Percentiles rank a stretch among this genome's conserved stretches.
Evolutionary conservation across 2,797 vertebrate genomes (phyloP).

Genomic region (Capromys pilorides): DNA sequence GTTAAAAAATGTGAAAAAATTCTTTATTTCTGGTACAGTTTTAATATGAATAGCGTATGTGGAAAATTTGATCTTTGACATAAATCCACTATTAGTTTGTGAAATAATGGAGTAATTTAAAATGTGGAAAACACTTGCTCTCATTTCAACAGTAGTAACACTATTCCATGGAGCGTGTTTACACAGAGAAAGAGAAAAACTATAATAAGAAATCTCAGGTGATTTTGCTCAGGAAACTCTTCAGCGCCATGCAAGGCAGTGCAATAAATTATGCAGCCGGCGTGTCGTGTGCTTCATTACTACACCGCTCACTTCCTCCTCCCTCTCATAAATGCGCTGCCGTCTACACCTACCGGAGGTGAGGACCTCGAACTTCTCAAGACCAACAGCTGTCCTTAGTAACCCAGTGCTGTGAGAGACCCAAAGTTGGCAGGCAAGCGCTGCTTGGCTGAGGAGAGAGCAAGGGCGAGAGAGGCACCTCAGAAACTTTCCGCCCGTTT

Average conservation of each 20-base stretch:
- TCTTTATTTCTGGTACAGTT: background rate
- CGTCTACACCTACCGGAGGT: background rate
- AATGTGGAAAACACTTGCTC: background rate
- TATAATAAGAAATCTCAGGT: background rate
- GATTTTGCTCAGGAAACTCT: background rate
- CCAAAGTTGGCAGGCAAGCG: background rate
- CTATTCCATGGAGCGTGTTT: background rate
- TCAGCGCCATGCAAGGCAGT: background rate
- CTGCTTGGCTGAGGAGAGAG: background rate
- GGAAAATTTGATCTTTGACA: background rate
- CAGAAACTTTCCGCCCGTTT: constrained; percentile 4
- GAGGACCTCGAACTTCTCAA: constrained; percentile 10
- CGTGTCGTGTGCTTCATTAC: background rate
- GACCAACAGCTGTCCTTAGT: constrained; percentile 41
- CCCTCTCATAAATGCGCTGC: background rate
- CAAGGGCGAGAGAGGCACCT: background rate
- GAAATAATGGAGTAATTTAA: background rate
- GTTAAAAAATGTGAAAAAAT: background rate
- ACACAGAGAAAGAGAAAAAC: background rate
- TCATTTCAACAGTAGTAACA: background rate
- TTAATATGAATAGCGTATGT: background rate
- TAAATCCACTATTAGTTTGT: background rate
- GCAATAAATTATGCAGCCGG: background rate
- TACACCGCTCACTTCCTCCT: background rate
- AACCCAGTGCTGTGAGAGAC: constrained; percentile 26